Conservation (phyloP, 2,797 vertebrate species). For the Sphenopsis melanotis region DNA sequence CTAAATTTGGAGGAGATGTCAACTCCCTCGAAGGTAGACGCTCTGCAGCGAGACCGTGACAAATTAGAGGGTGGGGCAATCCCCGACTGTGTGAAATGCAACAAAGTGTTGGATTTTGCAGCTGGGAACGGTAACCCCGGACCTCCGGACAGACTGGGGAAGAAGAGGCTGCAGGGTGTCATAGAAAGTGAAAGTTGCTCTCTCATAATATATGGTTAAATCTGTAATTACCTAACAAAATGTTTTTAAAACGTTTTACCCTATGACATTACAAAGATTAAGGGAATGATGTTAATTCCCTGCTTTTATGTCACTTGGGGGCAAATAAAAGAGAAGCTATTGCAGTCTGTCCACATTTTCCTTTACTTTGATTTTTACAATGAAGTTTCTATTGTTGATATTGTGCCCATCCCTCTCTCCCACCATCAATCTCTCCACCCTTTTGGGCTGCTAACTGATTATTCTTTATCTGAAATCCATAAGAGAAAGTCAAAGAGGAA, state of each 20-base stretch:
- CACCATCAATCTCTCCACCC: not conserved
- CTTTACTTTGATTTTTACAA: not conserved
- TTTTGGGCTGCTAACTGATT: not conserved
- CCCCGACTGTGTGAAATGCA: not conserved
- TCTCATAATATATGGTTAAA: not conserved
- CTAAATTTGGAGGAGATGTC: not conserved
- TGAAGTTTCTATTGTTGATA: not conserved
- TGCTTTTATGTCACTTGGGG: not conserved
- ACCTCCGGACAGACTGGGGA: fast-evolving
- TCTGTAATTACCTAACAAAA: not conserved
- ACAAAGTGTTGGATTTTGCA: not conserved
- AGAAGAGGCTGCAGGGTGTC: not conserved
- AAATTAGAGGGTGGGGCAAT: not conserved
- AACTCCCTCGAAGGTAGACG: not conserved
- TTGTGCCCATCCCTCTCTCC: not conserved
- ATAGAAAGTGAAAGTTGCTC: not conserved
- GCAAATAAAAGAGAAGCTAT: not conserved
- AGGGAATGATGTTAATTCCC: not conserved
- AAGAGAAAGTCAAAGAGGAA: not conserved
- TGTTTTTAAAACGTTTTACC: not conserved
- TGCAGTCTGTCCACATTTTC: not conserved
- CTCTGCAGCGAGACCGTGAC: not conserved
- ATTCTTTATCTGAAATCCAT: not conserved
- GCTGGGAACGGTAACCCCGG: fast-evolving
- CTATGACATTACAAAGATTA: not conserved